Conservation (phyloP, 2,888 invertebrate genomes). For the Caenorhabditis sulstoni region DNA sequence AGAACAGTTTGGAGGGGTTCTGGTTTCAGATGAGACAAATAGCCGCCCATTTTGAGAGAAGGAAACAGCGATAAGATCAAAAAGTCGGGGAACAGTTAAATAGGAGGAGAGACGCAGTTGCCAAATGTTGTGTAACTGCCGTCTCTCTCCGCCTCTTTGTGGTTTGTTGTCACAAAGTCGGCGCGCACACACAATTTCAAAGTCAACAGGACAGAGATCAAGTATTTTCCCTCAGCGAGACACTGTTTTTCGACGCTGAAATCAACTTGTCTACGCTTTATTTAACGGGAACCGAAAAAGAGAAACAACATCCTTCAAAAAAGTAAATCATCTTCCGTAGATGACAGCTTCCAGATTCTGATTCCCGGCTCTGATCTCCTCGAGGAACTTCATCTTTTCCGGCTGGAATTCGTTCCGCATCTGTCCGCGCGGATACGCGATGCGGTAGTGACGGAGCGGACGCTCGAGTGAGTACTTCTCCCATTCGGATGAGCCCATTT, state of each 20-base stretch:
- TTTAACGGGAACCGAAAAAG: not conserved
- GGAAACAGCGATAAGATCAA: constrained; percentile 4
- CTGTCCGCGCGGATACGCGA: constrained; percentile 16
- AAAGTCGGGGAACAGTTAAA: constrained; percentile 18
- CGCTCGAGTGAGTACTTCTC: constrained; percentile 6
- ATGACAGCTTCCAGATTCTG: constrained; percentile 26
- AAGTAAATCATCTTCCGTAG: constrained; percentile 7
- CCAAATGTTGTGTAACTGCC: constrained; percentile 50
- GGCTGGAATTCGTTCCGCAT: constrained; percentile 32
- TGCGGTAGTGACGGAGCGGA: constrained; percentile 22
- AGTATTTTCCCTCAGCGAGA: constrained; percentile 16
- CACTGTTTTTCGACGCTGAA: not conserved
- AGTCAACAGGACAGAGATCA: not conserved
- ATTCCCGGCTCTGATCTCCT: constrained; percentile 18
- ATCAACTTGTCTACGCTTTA: not conserved
- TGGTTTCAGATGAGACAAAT: constrained; percentile 5
- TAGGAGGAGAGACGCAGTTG: constrained; percentile 19
- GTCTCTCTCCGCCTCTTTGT: constrained; percentile 35
- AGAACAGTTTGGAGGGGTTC: constrained; percentile 7
- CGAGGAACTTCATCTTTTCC: constrained; percentile 23
- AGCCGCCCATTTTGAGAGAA: constrained; percentile 20
- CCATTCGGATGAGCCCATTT: constrained; percentile 16
- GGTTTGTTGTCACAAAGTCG: constrained; percentile 44
- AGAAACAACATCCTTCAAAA: not conserved
- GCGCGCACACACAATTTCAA: constrained; percentile 13